phyloP scores from a whole-genome alignment of 2,797 vertebrate species.

The Liparis tanakae region DNA sequence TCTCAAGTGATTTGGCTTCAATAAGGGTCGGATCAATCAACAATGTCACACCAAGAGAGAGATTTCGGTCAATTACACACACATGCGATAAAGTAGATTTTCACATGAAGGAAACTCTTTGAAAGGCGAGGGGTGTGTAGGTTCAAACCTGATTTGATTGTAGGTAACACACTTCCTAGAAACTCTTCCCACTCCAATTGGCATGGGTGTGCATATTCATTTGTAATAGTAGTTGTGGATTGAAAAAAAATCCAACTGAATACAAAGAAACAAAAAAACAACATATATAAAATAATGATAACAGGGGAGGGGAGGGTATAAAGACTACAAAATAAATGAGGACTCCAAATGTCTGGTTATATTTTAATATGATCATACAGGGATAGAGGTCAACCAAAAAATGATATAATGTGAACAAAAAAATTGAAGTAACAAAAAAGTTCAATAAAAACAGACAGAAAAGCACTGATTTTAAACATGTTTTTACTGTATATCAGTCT shows the following conservation, averaged over 20 bases:
- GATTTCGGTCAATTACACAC: constrained; percentile 59
- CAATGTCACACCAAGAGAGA: constrained; percentile 65
- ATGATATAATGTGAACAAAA: constrained; percentile 87
- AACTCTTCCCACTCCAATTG: constrained; percentile 57
- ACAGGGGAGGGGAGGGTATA: constrained; percentile 67
- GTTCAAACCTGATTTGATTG: constrained; percentile 76
- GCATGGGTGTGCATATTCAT: constrained; percentile 81
- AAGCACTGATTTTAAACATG: constrained; percentile 94
- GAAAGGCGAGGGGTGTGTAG: constrained; percentile 78
- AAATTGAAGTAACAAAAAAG: constrained; percentile 88
- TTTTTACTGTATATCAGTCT: constrained; percentile 89
- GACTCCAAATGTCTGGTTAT: constrained; percentile 94
- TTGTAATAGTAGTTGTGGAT: constrained; percentile 57
- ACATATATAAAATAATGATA: constrained; percentile 68
- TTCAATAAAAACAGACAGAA: constrained; percentile 91
- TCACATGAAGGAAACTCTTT: constrained; percentile 72
- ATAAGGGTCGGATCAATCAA: constrained; percentile 49
- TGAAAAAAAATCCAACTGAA: constrained; percentile 73
- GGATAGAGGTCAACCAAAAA: constrained; percentile 90
- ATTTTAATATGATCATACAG: constrained; percentile 99
- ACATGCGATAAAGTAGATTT: constrained; percentile 65
- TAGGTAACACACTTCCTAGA: constrained; percentile 71
- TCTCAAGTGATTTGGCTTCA: constrained; percentile 66
- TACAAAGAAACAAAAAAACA: constrained; percentile 38
- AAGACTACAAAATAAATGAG: constrained; percentile 74